Conservation (phyloP, 2,797 vertebrate genomes). For the Xyrichtys novacula region DNA sequence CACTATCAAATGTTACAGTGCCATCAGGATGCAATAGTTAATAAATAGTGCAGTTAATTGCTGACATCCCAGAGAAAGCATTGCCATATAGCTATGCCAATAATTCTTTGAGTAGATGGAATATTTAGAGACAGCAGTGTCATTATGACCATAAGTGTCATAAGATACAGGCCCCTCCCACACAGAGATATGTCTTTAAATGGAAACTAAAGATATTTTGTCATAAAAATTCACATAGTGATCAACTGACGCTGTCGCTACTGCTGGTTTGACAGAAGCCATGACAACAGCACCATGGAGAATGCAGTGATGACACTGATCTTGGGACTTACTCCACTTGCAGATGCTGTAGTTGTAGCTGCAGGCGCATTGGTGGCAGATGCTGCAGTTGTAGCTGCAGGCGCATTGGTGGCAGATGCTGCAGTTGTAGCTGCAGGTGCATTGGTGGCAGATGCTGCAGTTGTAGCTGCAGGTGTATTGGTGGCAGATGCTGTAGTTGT, state of each 20-base stretch:
- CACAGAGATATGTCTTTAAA: neutral
- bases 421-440: too few species aligned
- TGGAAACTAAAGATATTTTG: neutral
- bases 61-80: neutral
- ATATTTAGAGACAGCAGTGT: neutral
- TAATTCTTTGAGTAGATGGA: neutral
- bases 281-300: conserved; percentile 44
- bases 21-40: too few species aligned
- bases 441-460: too few species aligned
- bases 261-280: conserved; percentile 45
- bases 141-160: neutral
- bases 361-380: too few species aligned
- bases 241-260: conserved; percentile 10
- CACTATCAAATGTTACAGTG: too few species aligned
- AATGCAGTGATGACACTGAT: conserved; percentile 47
- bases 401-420: too few species aligned
- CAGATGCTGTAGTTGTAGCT: too few species aligned
- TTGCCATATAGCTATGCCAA: too few species aligned
- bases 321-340: conserved; percentile 45
- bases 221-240: neutral
- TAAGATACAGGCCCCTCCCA: neutral
- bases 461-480: too few species aligned
- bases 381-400: too few species aligned
- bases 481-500: too few species aligned
- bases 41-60: too few species aligned